Conservation (phyloP, 2,797 vertebrate species). For the Lagocephalus sceleratus region DNA sequence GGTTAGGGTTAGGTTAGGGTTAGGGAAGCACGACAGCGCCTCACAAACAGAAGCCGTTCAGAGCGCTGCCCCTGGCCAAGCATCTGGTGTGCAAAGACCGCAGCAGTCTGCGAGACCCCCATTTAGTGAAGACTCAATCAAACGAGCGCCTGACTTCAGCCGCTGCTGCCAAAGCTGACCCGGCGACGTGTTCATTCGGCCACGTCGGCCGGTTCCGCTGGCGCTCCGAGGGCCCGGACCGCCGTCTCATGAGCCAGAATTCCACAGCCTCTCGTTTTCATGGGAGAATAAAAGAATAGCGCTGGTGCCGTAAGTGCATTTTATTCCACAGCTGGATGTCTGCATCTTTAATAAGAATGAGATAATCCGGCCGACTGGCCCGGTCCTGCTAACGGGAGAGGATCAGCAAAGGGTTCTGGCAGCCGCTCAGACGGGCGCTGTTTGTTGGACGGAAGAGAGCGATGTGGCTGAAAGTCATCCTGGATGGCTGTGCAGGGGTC, state of each 20-base stretch:
- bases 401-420: slow-evolving; percentile 45
- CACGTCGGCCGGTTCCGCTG: slow-evolving; percentile 47
- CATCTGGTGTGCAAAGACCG: slow-evolving; percentile 43
- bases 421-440: slow-evolving; percentile 34
- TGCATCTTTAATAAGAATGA: slow-evolving; percentile 46
- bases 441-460: slow-evolving; percentile 39
- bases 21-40: no score
- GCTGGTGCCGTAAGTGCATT: slow-evolving; percentile 35
- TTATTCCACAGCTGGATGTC: slow-evolving; percentile 36
- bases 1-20: no score
- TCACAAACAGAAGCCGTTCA: slow-evolving; percentile 25
- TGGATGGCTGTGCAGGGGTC: slow-evolving; percentile 30
- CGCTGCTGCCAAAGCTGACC: no score
- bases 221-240: slow-evolving; percentile 17
- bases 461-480: slow-evolving; percentile 36
- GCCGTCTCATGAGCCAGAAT: slow-evolving; percentile 58
- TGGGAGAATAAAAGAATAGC: slow-evolving; percentile 53
- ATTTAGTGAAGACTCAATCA: slow-evolving; percentile 12
- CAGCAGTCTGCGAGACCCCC: slow-evolving; percentile 22
- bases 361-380: slow-evolving; percentile 51
- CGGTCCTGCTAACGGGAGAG: slow-evolving; percentile 53
- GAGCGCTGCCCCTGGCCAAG: slow-evolving; percentile 25
- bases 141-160: background rate
- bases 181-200: slow-evolving; percentile 4
- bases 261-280: slow-evolving; percentile 36